Evolutionary conservation across 30 jellyfish, hydroid and myxozoan genomes (phyloP).

Genomic region (Chrysaora quinquecirrha): DNA sequence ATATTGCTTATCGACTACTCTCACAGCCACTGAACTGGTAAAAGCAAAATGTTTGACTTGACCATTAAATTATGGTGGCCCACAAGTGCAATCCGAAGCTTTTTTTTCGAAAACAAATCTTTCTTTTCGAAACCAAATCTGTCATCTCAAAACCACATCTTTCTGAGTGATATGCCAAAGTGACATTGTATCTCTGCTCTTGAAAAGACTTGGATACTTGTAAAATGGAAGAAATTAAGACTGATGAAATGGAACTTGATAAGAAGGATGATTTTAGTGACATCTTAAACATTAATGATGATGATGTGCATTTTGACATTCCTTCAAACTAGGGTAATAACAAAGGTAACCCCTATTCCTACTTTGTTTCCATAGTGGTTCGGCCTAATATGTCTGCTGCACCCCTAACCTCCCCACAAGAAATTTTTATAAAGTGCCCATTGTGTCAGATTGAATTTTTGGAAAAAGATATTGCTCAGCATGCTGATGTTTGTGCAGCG

Average conservation of each 20-base stretch:
- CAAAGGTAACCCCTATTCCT: too few relatives aligned
- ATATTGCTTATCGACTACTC: too few relatives aligned
- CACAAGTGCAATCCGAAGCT: too few relatives aligned
- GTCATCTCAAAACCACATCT: background rate
- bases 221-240: background rate
- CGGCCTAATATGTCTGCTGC: background rate
- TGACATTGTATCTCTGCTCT: slow-evolving; percentile 33
- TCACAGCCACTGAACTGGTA: too few relatives aligned
- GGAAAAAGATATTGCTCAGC: background rate
- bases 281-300: background rate
- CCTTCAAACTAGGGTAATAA: background rate
- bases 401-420: background rate
- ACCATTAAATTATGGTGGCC: too few relatives aligned
- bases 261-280: background rate
- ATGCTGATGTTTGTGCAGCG: background rate
- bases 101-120: too few relatives aligned
- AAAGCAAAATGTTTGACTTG: too few relatives aligned
- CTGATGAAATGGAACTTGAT: background rate
- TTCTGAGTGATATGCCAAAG: slow-evolving; percentile 3
- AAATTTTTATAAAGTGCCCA: background rate
- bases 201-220: background rate
- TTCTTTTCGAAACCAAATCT: too few relatives aligned
- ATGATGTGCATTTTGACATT: background rate
- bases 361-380: too few relatives aligned
- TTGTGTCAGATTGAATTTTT: background rate